Conservation (phyloP, 2,113 vertebrate genomes). For the Leuciscus idus region DNA sequence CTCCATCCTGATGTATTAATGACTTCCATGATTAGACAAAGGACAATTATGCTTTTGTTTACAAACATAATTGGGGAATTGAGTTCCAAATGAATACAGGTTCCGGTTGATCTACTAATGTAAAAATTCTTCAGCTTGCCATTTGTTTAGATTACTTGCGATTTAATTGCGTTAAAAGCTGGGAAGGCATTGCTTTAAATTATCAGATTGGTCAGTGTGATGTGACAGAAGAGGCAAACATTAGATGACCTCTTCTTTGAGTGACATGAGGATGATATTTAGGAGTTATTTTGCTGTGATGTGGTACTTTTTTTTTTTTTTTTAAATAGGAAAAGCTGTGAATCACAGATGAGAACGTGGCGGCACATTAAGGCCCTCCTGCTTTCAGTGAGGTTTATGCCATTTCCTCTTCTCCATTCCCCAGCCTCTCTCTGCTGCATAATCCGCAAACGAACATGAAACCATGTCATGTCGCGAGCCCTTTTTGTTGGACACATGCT, state of each 20-base stretch:
- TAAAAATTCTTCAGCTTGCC: constrained; percentile 74
- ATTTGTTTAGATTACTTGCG: constrained; percentile 63
- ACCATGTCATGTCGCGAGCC: constrained; percentile 1
- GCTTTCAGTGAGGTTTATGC: neutral
- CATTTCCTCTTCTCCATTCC: neutral
- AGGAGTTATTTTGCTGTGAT: neutral
- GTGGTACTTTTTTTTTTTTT: neutral
- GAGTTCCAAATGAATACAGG: constrained; percentile 80
- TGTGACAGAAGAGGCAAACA: constrained; percentile 20
- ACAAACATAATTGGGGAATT: constrained; percentile 79
- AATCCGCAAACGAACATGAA: constrained; percentile 18
- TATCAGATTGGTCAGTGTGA: constrained; percentile 47
- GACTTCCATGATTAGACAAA: constrained; percentile 78
- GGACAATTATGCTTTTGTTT: constrained; percentile 83
- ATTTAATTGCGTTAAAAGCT: constrained; percentile 79
- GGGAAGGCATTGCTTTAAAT: constrained; percentile 67
- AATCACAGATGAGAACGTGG: neutral
- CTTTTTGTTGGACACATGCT: constrained; percentile 48
- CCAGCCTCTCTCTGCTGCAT: neutral
- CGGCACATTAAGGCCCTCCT: neutral
- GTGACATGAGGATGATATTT: neutral
- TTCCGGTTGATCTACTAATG: constrained; percentile 77
- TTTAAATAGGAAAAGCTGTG: neutral
- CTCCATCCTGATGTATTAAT: constrained; percentile 59
- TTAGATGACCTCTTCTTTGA: constrained; percentile 24